Percentiles rank a stretch among this genome's conserved stretches.
Conservation (phyloP, 2,888 invertebrate species). For the Pandemis heparana region DNA sequence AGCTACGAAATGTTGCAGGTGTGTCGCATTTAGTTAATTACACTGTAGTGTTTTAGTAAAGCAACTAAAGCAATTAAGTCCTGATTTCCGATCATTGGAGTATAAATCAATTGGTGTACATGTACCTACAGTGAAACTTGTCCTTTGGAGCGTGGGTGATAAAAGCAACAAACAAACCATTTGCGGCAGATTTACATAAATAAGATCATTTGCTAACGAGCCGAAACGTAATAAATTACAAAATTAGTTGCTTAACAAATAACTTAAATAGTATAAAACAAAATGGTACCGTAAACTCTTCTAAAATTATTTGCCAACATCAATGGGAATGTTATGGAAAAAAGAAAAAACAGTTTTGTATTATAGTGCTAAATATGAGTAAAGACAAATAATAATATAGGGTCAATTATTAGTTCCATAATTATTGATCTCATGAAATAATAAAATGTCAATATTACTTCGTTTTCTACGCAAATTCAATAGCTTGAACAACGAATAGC, state of each 20-base stretch:
- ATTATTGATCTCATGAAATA: no score
- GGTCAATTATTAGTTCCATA: no score
- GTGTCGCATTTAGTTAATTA: conserved; percentile 19
- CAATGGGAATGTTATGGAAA: background rate
- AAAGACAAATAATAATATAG: no score
- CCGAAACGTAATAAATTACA: background rate
- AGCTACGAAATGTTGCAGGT: conserved; percentile 13
- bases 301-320: background rate
- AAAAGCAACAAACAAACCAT: conserved; percentile 26
- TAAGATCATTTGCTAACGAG: conserved; percentile 24
- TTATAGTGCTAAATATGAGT: no score
- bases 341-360: no score
- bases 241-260: background rate
- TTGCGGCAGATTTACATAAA: conserved; percentile 27
- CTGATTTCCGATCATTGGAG: conserved; percentile 31
- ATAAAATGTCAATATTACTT: no score
- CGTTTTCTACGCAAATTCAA: no score
- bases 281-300: background rate
- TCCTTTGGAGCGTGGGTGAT: conserved; percentile 32
- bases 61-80: conserved; percentile 38
- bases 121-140: conserved; percentile 15
- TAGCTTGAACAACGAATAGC: no score
- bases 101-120: conserved; percentile 30
- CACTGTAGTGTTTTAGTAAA: conserved; percentile 12
- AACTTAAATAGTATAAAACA: background rate